Evolutionary conservation across 2,113 vertebrate species (phyloP), one percentile per base, ranked within the genome.

Genomic region (Craseonycteris thonglongyai): DNA sequence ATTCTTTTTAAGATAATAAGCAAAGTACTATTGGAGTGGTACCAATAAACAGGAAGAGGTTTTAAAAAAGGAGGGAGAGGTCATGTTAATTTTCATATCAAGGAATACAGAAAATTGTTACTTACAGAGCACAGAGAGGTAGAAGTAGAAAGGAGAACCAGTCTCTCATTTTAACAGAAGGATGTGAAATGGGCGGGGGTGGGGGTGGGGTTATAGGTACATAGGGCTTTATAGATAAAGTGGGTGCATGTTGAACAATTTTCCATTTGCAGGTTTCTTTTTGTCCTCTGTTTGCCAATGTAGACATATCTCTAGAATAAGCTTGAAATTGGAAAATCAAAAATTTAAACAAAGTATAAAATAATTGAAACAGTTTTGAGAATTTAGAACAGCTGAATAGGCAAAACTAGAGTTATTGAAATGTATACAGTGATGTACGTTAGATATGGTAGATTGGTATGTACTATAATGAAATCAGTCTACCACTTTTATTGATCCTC

Each of bases 121-220:
- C n/a, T 51, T 74, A 45, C 3, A 68, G 13, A 75, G 7, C 3
- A 45, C 2, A 33, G 22, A 81, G 28, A 49, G 30, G 51, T 2
- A 7, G 14, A 65, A 74, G 35, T 47, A 72, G 6, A 49, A 42
- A 51, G 49, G 12, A 40, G 16, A 5, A 22, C 1, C 11, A 42
- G 42, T 24, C 30, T 63, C 4, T 24, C 22, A 58, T 63, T 47
- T 26, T 56, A 58, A 72, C 30, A 30, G 35, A 3, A 65, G 7
- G 4, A 30, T 58, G n/a, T 24, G 19, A 30, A 7, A 16, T n/a
- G n/a, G n/a, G n/a, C n/a, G n/a, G n/a, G 30, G 42, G 1, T 0
- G 1, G 19, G 10, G 11, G 1, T 88, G 11, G 26, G 11, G 26
- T 81, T 63, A n/a, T 59, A 2, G 12, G 56, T 28, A 3, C 8